A percentile compares a stretch with the other conserved stretches of the same genome.
Conservation (phyloP, 2,113 vertebrate species). For the Petromus typicus region DNA sequence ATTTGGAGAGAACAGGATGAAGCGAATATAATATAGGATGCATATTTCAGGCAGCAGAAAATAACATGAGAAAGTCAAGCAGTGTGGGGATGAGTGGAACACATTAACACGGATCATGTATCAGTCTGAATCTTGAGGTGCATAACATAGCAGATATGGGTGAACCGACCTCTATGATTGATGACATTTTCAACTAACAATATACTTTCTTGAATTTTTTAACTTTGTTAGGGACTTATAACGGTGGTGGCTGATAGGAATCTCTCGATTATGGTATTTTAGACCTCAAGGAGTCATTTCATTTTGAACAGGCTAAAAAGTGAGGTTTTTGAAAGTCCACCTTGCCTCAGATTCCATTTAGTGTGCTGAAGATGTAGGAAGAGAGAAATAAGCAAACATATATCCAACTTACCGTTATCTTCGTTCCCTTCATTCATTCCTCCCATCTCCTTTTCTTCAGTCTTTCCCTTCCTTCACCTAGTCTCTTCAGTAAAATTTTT, state of each 20-base stretch:
- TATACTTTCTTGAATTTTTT: neutral
- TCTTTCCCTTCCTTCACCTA: neutral
- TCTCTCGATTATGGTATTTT: neutral
- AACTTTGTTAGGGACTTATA: neutral
- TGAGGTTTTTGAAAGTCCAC: neutral
- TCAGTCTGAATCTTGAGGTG: conserved; percentile 42
- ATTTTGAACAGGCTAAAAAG: neutral
- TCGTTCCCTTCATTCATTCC: neutral
- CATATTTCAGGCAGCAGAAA: conserved; percentile 39
- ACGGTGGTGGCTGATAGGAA: neutral
- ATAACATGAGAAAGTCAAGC: conserved; percentile 49
- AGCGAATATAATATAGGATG: neutral
- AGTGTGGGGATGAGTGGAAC: conserved; percentile 38
- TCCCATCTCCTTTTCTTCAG: neutral
- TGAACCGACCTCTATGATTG: conserved; percentile 44
- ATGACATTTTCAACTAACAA: conserved; percentile 55
- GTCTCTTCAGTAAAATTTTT: neutral
- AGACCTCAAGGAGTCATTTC: neutral
- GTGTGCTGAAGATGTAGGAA: neutral
- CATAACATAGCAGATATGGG: conserved; percentile 16
- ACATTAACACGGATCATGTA: conserved; percentile 57
- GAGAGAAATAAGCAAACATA: neutral
- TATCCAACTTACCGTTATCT: neutral
- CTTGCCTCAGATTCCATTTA: neutral
- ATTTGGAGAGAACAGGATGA: neutral